phyloP scores from a whole-genome alignment of 92 coral and sea anemone genomes.

The Virgularia gustaviana region DNA sequence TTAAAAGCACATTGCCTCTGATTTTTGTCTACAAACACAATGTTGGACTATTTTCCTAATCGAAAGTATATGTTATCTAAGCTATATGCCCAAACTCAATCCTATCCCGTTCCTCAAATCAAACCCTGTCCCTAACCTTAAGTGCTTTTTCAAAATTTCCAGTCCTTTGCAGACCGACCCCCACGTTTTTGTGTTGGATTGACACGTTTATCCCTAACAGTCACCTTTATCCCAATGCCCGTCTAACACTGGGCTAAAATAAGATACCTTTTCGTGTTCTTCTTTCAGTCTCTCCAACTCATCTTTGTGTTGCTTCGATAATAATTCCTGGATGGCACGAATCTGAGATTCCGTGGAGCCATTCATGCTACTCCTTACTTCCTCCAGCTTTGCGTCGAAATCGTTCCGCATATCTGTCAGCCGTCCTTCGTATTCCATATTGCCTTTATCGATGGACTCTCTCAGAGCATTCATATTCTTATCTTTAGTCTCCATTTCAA shows the following conservation, averaged over 20 bases:
- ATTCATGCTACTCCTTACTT: constrained; percentile 2
- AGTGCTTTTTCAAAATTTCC: too few relatives aligned
- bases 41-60: too few relatives aligned
- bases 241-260: background rate
- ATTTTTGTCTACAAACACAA: too few relatives aligned
- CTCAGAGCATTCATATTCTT: constrained; percentile 25
- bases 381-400: constrained; percentile 9
- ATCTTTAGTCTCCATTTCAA: constrained; percentile 41
- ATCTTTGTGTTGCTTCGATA: constrained; percentile 48
- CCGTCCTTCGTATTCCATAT: constrained; percentile 18
- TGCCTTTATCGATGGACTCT: constrained; percentile 15
- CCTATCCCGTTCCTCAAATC: too few relatives aligned
- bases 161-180: too few relatives aligned
- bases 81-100: too few relatives aligned
- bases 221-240: background rate
- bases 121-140: too few relatives aligned
- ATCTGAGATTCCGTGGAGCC: constrained; percentile 21
- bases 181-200: too few relatives aligned
- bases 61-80: too few relatives aligned
- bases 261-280: constrained; percentile 50
- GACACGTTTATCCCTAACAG: too few relatives aligned
- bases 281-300: constrained; percentile 59
- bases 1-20: too few relatives aligned
- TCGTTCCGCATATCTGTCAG: constrained; percentile 18
- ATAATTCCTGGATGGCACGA: constrained; percentile 22